phyloP scores from a whole-genome alignment of 2,888 invertebrate species.

The Hirtodrosophila duncani region DNA sequence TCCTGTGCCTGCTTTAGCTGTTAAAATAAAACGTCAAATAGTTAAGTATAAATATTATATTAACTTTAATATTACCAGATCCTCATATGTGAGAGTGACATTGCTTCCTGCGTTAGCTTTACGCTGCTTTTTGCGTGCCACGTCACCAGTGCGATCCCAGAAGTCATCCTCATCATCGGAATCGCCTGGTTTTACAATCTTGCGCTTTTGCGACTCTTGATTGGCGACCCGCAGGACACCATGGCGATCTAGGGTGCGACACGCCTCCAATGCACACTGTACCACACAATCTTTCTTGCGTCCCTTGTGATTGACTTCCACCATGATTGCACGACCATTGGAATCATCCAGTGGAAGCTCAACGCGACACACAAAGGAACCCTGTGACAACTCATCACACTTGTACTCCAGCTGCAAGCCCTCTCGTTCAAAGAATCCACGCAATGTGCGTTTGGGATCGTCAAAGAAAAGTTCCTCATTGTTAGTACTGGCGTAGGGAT shows the following conservation, averaged over 20 bases:
- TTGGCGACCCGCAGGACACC: constrained; percentile 91
- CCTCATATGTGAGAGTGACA: constrained; percentile 82
- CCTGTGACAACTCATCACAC: constrained; percentile 90
- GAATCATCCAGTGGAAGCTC: constrained; percentile 89
- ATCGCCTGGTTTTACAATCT: constrained; percentile 89
- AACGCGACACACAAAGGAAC: constrained; percentile 91
- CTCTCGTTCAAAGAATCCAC: constrained; percentile 97
- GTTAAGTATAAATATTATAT: neutral
- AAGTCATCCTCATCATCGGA: constrained; percentile 96
- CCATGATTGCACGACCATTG: constrained; percentile 86
- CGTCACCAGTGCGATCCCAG: constrained; percentile 94
- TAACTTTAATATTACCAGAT: constrained; percentile 79
- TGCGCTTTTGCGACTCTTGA: constrained; percentile 91
- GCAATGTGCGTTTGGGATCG: constrained; percentile 96
- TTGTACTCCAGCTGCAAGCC: constrained; percentile 91
- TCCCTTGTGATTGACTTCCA: constrained; percentile 91
- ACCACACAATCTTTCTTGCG: constrained; percentile 96
- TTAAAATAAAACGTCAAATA: neutral
- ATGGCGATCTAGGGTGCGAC: constrained; percentile 91
- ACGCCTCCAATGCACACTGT: constrained; percentile 96
- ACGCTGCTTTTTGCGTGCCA: constrained; percentile 90
- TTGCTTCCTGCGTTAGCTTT: constrained; percentile 77
- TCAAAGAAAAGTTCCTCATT: constrained; percentile 94
- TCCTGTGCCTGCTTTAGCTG: constrained; percentile 73
- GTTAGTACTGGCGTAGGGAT: constrained; percentile 88